Conservation (phyloP, 2,797 vertebrate genomes). For the Microhierax caerulescens region DNA sequence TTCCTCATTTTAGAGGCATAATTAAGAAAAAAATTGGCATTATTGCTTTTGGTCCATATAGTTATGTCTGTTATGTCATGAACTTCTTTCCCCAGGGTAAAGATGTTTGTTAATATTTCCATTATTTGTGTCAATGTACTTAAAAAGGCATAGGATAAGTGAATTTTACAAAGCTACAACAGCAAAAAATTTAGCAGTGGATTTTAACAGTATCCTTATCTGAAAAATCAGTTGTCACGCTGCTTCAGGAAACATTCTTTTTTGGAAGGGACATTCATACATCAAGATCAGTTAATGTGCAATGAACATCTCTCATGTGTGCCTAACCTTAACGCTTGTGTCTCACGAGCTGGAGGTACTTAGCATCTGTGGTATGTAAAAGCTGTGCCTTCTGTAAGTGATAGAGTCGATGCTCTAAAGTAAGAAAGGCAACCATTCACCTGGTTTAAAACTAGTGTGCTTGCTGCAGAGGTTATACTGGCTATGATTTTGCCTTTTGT, state of each 20-base stretch:
- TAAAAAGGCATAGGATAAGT: neutral
- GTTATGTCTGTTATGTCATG: neutral
- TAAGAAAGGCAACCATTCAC: neutral
- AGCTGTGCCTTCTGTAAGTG: neutral
- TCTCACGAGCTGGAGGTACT: neutral
- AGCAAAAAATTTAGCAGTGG: neutral
- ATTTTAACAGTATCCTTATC: neutral
- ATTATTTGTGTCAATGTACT: neutral
- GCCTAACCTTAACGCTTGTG: neutral
- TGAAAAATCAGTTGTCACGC: neutral
- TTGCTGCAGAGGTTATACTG: neutral
- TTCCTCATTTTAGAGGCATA: neutral
- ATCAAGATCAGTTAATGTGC: neutral
- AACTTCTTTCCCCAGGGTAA: neutral
- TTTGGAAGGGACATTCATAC: neutral
- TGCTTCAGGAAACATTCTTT: neutral
- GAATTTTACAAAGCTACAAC: neutral
- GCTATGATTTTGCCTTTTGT: neutral
- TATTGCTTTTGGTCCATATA: neutral
- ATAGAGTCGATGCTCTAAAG: neutral
- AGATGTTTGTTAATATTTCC: neutral
- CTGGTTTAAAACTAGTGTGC: neutral
- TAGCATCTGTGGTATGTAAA: neutral
- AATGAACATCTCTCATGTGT: neutral
- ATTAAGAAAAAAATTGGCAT: neutral